phyloP scores from a whole-genome alignment of 2,797 vertebrate genomes.

The Atherinosoma microstoma region DNA sequence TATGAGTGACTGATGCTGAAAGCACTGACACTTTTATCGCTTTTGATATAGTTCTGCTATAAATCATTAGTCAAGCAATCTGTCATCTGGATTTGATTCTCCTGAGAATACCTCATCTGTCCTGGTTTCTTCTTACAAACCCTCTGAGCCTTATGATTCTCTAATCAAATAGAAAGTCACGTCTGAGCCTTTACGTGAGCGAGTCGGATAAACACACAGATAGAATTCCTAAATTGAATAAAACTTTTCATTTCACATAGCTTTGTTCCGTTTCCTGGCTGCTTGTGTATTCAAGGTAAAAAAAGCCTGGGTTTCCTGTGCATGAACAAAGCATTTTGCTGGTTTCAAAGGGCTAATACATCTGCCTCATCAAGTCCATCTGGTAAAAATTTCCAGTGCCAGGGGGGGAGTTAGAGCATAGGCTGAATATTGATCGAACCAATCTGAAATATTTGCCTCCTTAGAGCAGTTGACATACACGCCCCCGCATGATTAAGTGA shows the following conservation, averaged over 20 bases:
- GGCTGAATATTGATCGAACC: conserved; percentile 69
- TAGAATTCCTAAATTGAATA: background rate
- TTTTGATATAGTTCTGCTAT: conserved; percentile 10
- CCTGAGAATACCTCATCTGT: conserved; percentile 25
- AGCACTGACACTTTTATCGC: background rate
- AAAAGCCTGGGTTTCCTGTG: conserved; percentile 14
- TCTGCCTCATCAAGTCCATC: conserved; percentile 58
- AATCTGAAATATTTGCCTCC: conserved; percentile 63
- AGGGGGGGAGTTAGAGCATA: conserved; percentile 38
- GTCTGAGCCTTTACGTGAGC: background rate
- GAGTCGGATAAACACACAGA: background rate
- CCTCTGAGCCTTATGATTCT: conserved; percentile 1
- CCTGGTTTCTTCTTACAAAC: conserved; percentile 10
- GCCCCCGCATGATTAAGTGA: conserved; percentile 52
- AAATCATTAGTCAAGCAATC: conserved; percentile 39
- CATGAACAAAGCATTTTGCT: conserved; percentile 22
- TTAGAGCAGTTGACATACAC: conserved; percentile 48
- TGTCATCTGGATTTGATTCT: conserved; percentile 31
- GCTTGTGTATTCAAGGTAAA: conserved; percentile 18
- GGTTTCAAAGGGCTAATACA: conserved; percentile 39
- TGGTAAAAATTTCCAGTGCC: conserved; percentile 49
- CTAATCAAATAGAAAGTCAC: background rate
- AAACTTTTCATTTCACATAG: background rate
- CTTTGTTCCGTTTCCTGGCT: conserved; percentile 6
- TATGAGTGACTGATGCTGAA: conserved; percentile 29